Base-by-base conservation (phyloP, 2,113 vertebrate genomes). In the Oreochromis spilurus region DNA sequence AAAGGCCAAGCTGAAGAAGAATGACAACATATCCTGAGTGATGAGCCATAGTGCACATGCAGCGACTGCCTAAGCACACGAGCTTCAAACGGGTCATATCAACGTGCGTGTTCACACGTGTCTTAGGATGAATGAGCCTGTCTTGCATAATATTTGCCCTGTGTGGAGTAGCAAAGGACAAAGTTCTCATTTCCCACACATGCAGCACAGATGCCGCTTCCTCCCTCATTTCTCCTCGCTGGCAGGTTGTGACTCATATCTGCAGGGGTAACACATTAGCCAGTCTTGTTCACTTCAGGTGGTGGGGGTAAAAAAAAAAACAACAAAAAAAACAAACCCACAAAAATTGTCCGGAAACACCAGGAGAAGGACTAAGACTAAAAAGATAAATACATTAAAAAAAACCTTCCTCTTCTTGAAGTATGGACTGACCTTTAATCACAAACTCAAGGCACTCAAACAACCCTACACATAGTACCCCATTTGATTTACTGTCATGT, bases 131-230 rank as follows among this genome's bases (percentile, higher is more conserved):
- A 84, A 77, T 21, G 19, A 57, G 13, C 58, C 17, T 1, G 2
- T 81, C 82, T 92, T 91, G 77, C 84, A 50, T 88, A 92, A 93
- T 84, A 48, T 81, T 87, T 54, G 54, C 43, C 60, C 70, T 52
- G 48, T 43, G 70, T 60, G 67, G 21, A 48, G 29, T n/a, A 79
- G 79, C 45, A 89, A 84, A 83, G 92, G 87, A 65, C 94, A 92
- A 94, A 91, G 90, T 93, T 75, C 90, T 89, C 65, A 48, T 81
- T 90, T 79, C 83, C 54, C 21, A 48, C 40, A 80, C 81, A 89
- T 50, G 55, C 78, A 72, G 75, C 82, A 83, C 82, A 81, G 40
- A 40, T 34, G 17, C 45, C 5, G 4, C 48, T 82, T 88, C 81
- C 43, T 86, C 9, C 57, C 57, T 58, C 38, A 9, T 54, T 79